A percentile compares a stretch with the other conserved stretches of the same genome.
These are phyloP conservation scores for Polyommatus icarus DNA, from an alignment of 2,888 invertebrate genomes.

Conservation along the genomic window DNA sequence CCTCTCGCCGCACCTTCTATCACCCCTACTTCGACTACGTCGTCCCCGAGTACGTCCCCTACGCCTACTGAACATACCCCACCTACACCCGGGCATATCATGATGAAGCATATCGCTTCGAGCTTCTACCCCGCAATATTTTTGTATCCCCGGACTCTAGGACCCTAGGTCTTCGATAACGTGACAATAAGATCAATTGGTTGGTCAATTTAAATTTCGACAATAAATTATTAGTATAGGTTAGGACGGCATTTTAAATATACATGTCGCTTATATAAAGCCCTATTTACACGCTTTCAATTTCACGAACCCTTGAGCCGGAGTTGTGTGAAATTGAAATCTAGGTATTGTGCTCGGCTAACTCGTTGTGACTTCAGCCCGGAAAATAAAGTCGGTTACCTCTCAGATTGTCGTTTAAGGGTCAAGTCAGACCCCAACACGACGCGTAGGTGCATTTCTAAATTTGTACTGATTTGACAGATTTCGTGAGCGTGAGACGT, in stretches of 20 bases:
- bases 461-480: too few relatives aligned
- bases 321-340: constrained; percentile 47
- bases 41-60: constrained; percentile 63
- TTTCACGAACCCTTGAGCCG: constrained; percentile 54
- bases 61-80: constrained; percentile 58
- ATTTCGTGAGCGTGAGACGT: too few relatives aligned
- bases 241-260: constrained; percentile 16
- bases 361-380: not conserved
- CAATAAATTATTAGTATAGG: constrained; percentile 48
- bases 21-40: constrained; percentile 64
- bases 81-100: constrained; percentile 46
- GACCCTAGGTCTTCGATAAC: constrained; percentile 36
- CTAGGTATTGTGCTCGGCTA: constrained; percentile 4
- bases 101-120: constrained; percentile 78
- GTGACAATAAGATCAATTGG: constrained; percentile 56
- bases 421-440: too few relatives aligned
- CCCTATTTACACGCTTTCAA: constrained; percentile 41
- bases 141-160: constrained; percentile 58
- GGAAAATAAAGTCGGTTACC: not conserved
- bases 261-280: constrained; percentile 19
- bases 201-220: constrained; percentile 68
- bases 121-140: constrained; percentile 60
- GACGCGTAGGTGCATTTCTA: too few relatives aligned
- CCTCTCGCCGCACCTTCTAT: constrained; percentile 63
- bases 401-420: not conserved